These are phyloP conservation scores for Apostichopus leukothele DNA, from an alignment of 53 echinoderm and acorn worm genomes.

Conservation along the genomic window DNA sequence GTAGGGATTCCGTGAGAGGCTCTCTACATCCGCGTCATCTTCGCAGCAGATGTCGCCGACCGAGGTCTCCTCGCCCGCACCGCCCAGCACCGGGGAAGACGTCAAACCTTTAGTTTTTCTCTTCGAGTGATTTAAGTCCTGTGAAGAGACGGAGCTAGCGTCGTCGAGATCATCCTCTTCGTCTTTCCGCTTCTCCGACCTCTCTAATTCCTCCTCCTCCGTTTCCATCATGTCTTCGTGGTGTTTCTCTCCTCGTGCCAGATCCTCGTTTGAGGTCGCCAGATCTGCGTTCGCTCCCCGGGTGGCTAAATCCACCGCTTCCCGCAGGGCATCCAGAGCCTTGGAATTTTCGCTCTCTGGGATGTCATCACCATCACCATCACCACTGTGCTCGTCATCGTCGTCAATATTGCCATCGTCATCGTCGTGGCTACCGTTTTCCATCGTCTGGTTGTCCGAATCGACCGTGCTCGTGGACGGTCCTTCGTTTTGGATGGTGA, in stretches of 20 bases:
- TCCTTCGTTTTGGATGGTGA: conserved; percentile 44
- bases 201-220: background rate
- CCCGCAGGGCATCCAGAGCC: conserved; percentile 47
- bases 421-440: conserved; percentile 17
- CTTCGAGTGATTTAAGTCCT: background rate
- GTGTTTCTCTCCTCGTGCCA: conserved; percentile 28
- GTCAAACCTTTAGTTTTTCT: conserved; percentile 1
- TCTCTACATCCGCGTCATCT: conserved; percentile 44
- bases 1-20: conserved; percentile 28
- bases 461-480: conserved; percentile 17
- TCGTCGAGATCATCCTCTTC: conserved; percentile 25
- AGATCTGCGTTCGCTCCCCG: conserved; percentile 45
- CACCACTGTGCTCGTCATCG: too few species aligned
- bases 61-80: conserved; percentile 30
- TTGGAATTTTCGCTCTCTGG: conserved; percentile 29
- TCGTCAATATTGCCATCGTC: too few species aligned
- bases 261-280: conserved; percentile 54
- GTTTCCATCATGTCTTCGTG: conserved; percentile 28
- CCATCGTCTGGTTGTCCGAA: background rate
- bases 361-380: too few species aligned
- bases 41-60: conserved; percentile 31
- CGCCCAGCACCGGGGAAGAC: conserved; percentile 37
- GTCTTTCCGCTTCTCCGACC: background rate
- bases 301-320: conserved; percentile 40
- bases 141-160: background rate